Base-by-base conservation (phyloP, 92 coral and sea anemone species). In the Siderastrea siderea region DNA sequence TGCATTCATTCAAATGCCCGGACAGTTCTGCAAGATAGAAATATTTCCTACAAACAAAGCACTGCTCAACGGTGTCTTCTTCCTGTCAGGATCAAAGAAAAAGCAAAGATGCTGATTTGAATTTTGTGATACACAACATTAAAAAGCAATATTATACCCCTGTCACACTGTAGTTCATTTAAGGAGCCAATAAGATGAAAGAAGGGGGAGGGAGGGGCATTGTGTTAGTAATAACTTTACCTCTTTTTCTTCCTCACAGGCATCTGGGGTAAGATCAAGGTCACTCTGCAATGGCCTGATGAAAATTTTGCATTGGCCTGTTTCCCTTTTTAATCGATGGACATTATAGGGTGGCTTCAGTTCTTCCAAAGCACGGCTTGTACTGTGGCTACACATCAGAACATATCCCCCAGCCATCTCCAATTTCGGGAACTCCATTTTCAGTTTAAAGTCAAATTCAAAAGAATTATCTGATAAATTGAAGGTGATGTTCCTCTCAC, bases 341-440 rank as follows among this genome's bases (percentile, higher is more conserved):
- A 75, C 92, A 76, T 57, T 74, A 62, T 88, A 88, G 15, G 88
- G 84, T 38, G 92, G 92, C 51, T 76, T 77, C 38, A 89, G 4
- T 14, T 71, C 74, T 52, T 89, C 77, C 60, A 89, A 67, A 45
- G 71, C 43, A 52, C 92, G 77, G 46, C 87, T 82, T 66, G 83
- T 15, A 47, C 55, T 69, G 17, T 68, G 77, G 77, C 86, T 67
- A 58, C 84, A 76, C 79, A 80, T 77, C 6, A 89, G 81, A 46
- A 70, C 57, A 78, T 89, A 89, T 10, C 92, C 92, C 1, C 89
- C 92, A n/a, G 92, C 92, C 26, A 44, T 17, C 46, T 89, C 92
- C 74, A 89, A 63, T 53, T 89, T 89, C 38, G 92, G 88, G 73
- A 74, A 89, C 43, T 61, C 89, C 53, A 65, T 60, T 62, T 83